Evolutionary conservation across 2,113 vertebrate genomes (phyloP), one percentile per base, ranked within the genome.

Genomic region (Speoplatyrhinus poulsoni): DNA sequence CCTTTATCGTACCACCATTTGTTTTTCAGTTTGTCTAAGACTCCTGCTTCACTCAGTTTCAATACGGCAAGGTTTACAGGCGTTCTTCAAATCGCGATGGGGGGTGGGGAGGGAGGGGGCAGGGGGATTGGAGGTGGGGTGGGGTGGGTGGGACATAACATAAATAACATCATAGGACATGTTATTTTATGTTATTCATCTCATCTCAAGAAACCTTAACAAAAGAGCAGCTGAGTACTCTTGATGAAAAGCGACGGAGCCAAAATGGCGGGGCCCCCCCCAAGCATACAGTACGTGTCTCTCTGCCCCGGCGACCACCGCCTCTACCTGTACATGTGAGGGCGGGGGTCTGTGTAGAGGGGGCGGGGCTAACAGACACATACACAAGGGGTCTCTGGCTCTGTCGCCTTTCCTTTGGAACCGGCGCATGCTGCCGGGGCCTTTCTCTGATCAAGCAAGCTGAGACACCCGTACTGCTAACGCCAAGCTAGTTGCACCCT

Each of bases 1-100:
- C 98, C 98, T 96, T 99, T 99, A 99, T 99, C 97, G 98, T 99
- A 99, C 98, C 98, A 99, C 98, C 98, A 99, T 98, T 99, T 99
- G 97, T 96, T 99, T 99, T 99, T 99, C 96, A 99, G 98, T 97
- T 99, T 99, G 98, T 98, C 97, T 99, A 99, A 99, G 98, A 98
- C 93, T 96, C 98, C 97, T 96, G 95, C 94, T 96, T 99, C 98
- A 96, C 98, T 99, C 96, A 99, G 96, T 99, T 98, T 99, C 96
- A 99, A 98, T 94, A 99, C 97, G 94, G 97, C 97, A 98, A 99
- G 97, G 92, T 99, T 99, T 99, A 99, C 98, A 81, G 98, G 96
- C 91, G 95, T 98, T 98, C 98, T 99, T 99, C 96, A 86, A 86
- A 90, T 87, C 90, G 82, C 75, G 94, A 92, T 94, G 56, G 55